A percentile compares a stretch with the other conserved stretches of the same genome.
phyloP scores from a whole-genome alignment of 2,888 invertebrate genomes.

The Drosophila aldrichi region DNA sequence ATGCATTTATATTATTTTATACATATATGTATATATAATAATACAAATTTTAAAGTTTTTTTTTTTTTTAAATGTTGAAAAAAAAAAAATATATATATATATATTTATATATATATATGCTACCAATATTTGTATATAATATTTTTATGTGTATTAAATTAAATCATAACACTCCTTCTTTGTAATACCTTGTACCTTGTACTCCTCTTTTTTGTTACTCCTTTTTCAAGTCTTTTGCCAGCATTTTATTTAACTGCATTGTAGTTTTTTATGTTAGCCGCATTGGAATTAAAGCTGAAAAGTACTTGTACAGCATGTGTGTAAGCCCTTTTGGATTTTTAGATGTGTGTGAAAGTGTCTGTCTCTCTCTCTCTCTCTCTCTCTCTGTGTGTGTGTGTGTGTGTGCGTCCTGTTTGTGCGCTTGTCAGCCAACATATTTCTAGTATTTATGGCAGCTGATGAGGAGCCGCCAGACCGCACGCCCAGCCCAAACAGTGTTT shows the following conservation, averaged over 20 bases:
- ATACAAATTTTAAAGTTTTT: too few relatives aligned
- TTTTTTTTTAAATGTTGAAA: too few relatives aligned
- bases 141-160: too few relatives aligned
- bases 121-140: too few relatives aligned
- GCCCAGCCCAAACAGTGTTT: constrained; percentile 34
- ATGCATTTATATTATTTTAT: too few relatives aligned
- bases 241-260: constrained; percentile 22
- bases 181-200: too few relatives aligned
- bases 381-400: neutral
- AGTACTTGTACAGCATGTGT: constrained; percentile 17
- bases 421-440: constrained; percentile 57
- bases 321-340: constrained; percentile 32
- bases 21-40: too few relatives aligned
- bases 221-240: neutral
- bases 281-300: constrained; percentile 54
- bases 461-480: neutral
- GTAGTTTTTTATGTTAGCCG: constrained; percentile 34
- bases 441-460: constrained; percentile 50
- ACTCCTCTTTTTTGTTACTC: neutral
- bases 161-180: too few relatives aligned
- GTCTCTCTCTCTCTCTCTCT: too few relatives aligned
- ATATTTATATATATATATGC: too few relatives aligned
- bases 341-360: neutral
- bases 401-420: constrained; percentile 27
- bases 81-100: too few relatives aligned